Base-by-base conservation (phyloP, 2,797 vertebrate genomes). In the Enteromius afrohamiltoni region DNA sequence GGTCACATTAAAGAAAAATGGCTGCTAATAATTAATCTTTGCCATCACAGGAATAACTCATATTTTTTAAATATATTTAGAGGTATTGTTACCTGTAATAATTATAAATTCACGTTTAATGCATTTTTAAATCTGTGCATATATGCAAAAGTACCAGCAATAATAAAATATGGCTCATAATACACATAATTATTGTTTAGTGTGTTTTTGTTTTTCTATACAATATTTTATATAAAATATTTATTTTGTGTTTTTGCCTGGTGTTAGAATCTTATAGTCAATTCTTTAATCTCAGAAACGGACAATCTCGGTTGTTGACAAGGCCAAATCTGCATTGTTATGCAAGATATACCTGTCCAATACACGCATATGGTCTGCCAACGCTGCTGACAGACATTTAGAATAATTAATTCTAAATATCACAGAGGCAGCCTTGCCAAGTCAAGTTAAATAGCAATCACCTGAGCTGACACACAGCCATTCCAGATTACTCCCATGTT, bases 361-460 rank as follows among this genome's bases (percentile, higher is more conserved):
- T 81, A 29, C 16, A 47, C 0, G 40, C 26, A n/a, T 73, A 34
- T 37, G 16, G 26, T 55, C 68, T 84, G 23, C 49, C 69, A 55
- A 34, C 8, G 5, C 17, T 21, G 7, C 21, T 64, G 67, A 79
- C 42, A 73, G 83, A 84, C 55, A 64, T 79, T 79, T 31, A 67
- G 34, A 79, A 58, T 65, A 79, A 53, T 67, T 84, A 42, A 42
- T 65, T 75, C 64, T 58, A 67, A 75, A 75, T 75, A 85, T 75
- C 60, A 80, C 62, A 76, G 34, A 69, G 40, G 62, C 40, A 69
- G 58, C 47, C 62, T 69, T 51, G 60, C 10, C 42, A 75, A 80
- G 23, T 79, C 69, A 84, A 85, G 65, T 81, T 82, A 85, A 77
- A 85, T 69, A 77, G 49, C 65, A 82, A 69, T 70, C 64, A 64